Conservation (phyloP, 2,113 vertebrate genomes). For the Passer domesticus region DNA sequence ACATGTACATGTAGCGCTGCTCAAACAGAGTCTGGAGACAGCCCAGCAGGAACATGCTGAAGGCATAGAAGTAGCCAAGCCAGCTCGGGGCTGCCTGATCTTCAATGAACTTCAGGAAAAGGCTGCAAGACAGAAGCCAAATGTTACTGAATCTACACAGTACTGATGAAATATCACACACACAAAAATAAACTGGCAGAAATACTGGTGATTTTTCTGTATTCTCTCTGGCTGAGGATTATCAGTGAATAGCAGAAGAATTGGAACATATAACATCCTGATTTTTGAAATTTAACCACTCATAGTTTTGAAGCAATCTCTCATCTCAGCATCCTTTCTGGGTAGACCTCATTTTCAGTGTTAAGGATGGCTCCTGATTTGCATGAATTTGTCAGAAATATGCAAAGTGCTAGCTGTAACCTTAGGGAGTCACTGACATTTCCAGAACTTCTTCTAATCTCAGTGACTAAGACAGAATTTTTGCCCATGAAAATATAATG, state of each 20-base stretch:
- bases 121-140: constrained; percentile 65
- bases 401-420: not conserved
- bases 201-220: not conserved
- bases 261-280: not conserved
- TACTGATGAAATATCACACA: not conserved
- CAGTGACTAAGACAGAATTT: not conserved
- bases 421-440: not conserved
- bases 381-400: not conserved
- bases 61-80: constrained; percentile 88
- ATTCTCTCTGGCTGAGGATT: not conserved
- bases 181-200: not conserved
- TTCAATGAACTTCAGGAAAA: constrained; percentile 86
- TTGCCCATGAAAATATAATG: not conserved
- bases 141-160: not conserved
- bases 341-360: not conserved
- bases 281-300: not conserved
- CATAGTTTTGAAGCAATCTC: not conserved
- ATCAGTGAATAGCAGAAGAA: not conserved
- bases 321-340: not conserved
- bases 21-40: constrained; percentile 90
- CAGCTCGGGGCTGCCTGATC: constrained; percentile 77
- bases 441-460: not conserved
- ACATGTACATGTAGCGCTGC: constrained; percentile 87
- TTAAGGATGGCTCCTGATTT: not conserved
- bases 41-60: constrained; percentile 82